These are phyloP conservation scores for Fukomys damarensis DNA, from an alignment of 2,113 vertebrate species.

Conservation along the genomic window DNA sequence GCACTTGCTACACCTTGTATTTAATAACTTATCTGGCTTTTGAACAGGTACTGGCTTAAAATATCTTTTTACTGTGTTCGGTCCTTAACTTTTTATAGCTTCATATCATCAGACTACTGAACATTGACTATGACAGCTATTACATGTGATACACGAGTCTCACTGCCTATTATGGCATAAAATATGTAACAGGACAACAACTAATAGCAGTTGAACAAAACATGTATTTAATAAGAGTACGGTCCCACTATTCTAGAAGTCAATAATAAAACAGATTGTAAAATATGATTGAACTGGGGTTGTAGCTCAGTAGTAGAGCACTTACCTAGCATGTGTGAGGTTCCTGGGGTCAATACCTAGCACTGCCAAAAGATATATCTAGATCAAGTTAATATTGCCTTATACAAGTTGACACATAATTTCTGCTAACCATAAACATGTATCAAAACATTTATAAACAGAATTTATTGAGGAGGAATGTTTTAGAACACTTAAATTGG, in stretches of 20 bases:
- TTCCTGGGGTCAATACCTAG: not conserved
- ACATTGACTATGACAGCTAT: not conserved
- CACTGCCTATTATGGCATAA: not conserved
- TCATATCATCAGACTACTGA: not conserved
- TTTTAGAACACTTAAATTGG: not conserved
- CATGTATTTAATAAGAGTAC: not conserved
- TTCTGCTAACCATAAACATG: not conserved
- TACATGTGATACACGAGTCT: not conserved
- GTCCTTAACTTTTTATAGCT: not conserved
- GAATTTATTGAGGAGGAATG: not conserved
- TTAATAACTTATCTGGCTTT: conserved; percentile 18
- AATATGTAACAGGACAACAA: not conserved
- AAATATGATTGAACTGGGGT: not conserved
- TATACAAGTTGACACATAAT: not conserved
- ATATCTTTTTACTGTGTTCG: not conserved
- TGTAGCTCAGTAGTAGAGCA: not conserved
- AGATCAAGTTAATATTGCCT: not conserved
- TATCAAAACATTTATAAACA: conserved; percentile 29
- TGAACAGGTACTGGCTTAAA: conserved; percentile 26
- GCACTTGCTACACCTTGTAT: not conserved
- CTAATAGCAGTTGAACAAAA: not conserved
- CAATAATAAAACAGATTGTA: conserved; percentile 6
- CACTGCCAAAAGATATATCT: not conserved
- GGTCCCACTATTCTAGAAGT: not conserved
- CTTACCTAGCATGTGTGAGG: not conserved